Conservation (phyloP, 2,888 invertebrate genomes). For the Caenorhabditis becei region DNA sequence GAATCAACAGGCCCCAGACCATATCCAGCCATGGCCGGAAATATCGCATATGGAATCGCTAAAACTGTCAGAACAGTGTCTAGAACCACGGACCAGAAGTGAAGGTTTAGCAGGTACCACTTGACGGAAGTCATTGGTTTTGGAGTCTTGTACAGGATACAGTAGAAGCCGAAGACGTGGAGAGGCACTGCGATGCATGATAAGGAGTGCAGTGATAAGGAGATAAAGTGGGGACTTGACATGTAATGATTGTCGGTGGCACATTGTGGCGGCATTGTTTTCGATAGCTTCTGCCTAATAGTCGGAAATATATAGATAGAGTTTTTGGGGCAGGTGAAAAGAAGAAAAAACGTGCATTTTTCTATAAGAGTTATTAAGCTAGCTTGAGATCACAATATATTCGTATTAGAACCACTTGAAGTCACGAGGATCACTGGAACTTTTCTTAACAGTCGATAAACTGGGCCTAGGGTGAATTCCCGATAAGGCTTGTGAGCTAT, state of each 20-base stretch:
- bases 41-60: constrained; percentile 18
- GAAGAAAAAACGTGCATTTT: too few species aligned
- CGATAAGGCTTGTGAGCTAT: constrained; percentile 25
- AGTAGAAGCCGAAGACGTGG: constrained; percentile 37
- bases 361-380: too few species aligned
- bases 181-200: background rate
- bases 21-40: constrained; percentile 31
- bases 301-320: too few species aligned
- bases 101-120: constrained; percentile 3
- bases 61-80: constrained; percentile 10
- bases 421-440: background rate
- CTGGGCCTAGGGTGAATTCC: constrained; percentile 1
- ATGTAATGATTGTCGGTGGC: background rate
- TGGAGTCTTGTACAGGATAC: constrained; percentile 36
- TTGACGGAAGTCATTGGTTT: constrained; percentile 26
- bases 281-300: too few species aligned
- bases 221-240: constrained; percentile 15
- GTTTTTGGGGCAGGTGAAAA: too few species aligned
- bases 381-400: too few species aligned
- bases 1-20: constrained; percentile 19
- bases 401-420: too few species aligned
- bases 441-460: background rate
- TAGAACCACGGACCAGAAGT: constrained; percentile 2
- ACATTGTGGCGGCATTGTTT: too few species aligned
- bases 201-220: background rate